These are phyloP conservation scores for Campoletis sonorensis DNA, from an alignment of 1,140 invertebrate species.

Conservation along the genomic window DNA sequence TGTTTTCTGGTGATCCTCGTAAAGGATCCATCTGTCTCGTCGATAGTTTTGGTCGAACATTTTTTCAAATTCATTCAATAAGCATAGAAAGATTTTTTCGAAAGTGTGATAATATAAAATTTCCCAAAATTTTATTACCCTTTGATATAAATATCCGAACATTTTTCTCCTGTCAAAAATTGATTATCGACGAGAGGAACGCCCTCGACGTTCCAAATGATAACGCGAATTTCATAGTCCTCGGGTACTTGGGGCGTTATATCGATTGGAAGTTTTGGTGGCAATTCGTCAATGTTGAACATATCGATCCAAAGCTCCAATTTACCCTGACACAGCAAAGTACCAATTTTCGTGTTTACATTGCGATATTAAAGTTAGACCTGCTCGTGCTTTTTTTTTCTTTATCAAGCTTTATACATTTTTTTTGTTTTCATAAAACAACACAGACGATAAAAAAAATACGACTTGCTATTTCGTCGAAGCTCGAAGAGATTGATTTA, in stretches of 20 bases:
- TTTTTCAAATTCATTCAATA: no score
- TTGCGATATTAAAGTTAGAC: background rate
- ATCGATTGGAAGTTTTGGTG: slow-evolving; percentile 82
- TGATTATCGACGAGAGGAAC: slow-evolving; percentile 86
- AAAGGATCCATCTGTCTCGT: slow-evolving; percentile 84
- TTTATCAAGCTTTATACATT: background rate
- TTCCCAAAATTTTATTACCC: slow-evolving; percentile 77
- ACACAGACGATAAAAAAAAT: background rate
- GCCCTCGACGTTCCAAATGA: slow-evolving; percentile 88
- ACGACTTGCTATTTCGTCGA: background rate
- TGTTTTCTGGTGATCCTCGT: slow-evolving; percentile 85
- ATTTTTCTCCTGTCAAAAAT: slow-evolving; percentile 87
- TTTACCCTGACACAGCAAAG: slow-evolving; percentile 82
- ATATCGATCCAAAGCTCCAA: slow-evolving; percentile 94
- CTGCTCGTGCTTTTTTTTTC: background rate
- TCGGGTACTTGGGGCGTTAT: slow-evolving; percentile 86
- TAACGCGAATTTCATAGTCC: slow-evolving; percentile 89
- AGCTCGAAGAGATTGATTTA: background rate
- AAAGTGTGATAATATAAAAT: background rate
- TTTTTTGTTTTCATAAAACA: background rate
- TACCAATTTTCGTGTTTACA: background rate
- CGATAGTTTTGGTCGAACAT: background rate
- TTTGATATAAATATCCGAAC: slow-evolving; percentile 91
- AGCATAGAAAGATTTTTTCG: no score
- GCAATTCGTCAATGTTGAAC: slow-evolving; percentile 83